These are phyloP conservation scores for Lagopus leucura DNA, from an alignment of 2,113 vertebrate genomes.

Conservation along the genomic window DNA sequence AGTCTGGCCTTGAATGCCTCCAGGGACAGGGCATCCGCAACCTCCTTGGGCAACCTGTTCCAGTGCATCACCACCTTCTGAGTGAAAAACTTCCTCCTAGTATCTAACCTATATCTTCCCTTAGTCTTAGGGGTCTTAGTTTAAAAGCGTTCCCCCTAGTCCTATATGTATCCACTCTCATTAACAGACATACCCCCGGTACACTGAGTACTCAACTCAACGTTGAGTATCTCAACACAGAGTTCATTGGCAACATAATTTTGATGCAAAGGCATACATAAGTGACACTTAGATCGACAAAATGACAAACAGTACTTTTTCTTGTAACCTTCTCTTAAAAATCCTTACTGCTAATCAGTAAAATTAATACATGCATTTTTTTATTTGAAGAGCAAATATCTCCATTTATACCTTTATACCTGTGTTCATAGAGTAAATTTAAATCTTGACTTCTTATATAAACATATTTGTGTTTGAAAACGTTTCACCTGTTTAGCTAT, in stretches of 20 bases:
- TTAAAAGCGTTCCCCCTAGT: too few species aligned
- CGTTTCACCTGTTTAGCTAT: background rate
- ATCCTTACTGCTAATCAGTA: background rate
- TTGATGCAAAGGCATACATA: background rate
- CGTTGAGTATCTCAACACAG: background rate
- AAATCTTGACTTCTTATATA: background rate
- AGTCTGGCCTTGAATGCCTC: too few species aligned
- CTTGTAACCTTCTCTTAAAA: background rate
- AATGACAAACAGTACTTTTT: accelerated
- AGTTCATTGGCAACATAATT: background rate
- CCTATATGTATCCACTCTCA: too few species aligned
- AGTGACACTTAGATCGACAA: background rate
- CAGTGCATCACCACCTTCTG: too few species aligned
- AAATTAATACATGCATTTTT: background rate
- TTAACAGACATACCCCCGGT: too few species aligned
- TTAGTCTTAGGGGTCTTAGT: too few species aligned
- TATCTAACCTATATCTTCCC: too few species aligned
- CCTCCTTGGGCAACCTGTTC: too few species aligned
- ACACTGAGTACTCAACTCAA: too few species aligned
- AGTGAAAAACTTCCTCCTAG: too few species aligned
- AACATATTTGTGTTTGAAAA: background rate
- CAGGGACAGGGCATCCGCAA: too few species aligned
- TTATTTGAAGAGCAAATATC: background rate
- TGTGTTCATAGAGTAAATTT: background rate
- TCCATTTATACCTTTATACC: background rate